A percentile compares a stretch with the other conserved stretches of the same genome.
Evolutionary conservation across 2,888 invertebrate species (phyloP).

Genomic region (Arenicola marina): DNA sequence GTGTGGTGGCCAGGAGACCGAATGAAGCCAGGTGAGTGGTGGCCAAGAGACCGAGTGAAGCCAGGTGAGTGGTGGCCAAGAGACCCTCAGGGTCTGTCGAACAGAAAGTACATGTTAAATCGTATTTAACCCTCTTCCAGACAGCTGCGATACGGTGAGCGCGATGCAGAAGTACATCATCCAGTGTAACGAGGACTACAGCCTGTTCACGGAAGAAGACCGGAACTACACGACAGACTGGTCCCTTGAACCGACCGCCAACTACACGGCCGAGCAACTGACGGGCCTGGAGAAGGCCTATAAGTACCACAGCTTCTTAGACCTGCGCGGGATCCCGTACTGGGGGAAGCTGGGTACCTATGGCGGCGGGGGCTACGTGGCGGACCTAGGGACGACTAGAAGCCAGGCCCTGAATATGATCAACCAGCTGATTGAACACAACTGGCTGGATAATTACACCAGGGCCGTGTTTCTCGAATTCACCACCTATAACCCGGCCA

Average conservation of each 20-base stretch:
- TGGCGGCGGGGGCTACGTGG: slow-evolving; percentile 34
- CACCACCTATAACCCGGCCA: slow-evolving; percentile 38
- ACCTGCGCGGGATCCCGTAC: slow-evolving; percentile 12
- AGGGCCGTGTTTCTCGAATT: slow-evolving; percentile 33
- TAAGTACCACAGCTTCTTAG: background rate
- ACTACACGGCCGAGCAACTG: background rate
- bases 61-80: background rate
- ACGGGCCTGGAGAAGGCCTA: slow-evolving; percentile 5
- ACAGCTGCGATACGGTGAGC: too few relatives aligned
- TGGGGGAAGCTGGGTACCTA: slow-evolving; percentile 22
- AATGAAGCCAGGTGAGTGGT: too few relatives aligned
- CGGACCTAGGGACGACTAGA: slow-evolving; percentile 23
- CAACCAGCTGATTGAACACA: slow-evolving; percentile 8
- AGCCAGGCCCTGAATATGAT: slow-evolving; percentile 12
- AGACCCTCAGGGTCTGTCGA: too few relatives aligned
- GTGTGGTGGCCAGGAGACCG: too few relatives aligned
- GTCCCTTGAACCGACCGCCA: background rate
- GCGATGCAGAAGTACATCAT: too few relatives aligned
- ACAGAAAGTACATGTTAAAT: too few relatives aligned
- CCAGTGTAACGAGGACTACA: too few relatives aligned
- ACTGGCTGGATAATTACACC: slow-evolving; percentile 31
- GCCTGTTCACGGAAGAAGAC: background rate
- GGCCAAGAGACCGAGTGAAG: background rate
- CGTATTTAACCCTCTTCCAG: too few relatives aligned
- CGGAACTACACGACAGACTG: background rate